These are phyloP conservation scores for Anoncus sp. DNA, from an alignment of 2,888 invertebrate species.

Conservation along the genomic window DNA sequence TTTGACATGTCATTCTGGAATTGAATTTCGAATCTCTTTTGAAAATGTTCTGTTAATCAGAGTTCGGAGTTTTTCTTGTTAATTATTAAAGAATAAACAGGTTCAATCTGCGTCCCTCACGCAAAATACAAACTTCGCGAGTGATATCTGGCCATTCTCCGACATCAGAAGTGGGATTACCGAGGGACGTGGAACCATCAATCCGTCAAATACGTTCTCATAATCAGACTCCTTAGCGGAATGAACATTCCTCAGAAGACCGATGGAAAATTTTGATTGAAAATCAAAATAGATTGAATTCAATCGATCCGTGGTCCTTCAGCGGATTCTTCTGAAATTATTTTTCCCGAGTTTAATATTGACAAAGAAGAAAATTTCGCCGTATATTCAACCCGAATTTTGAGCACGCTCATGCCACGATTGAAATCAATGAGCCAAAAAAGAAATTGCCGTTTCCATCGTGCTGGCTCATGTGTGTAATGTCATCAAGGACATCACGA, in stretches of 20 bases:
- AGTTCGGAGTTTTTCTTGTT: no score
- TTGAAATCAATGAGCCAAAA: no score
- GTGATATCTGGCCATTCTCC: background rate
- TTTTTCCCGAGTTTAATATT: background rate
- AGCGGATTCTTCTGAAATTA: background rate
- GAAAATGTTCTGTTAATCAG: no score
- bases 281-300: slow-evolving; percentile 11
- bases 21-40: no score
- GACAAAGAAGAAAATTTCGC: no score
- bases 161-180: slow-evolving; percentile 25
- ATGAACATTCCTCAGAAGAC: background rate
- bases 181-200: background rate
- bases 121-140: background rate
- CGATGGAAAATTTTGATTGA: background rate
- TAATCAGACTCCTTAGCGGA: background rate
- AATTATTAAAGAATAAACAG: no score
- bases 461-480: no score
- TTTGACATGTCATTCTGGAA: no score
- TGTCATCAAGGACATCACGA: no score
- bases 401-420: no score
- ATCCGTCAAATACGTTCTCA: background rate
- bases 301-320: slow-evolving; percentile 1
- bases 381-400: no score
- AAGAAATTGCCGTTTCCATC: no score
- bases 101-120: background rate